Base-by-base conservation (phyloP, 2,888 invertebrate genomes). In the Chaetoderma sp. region DNA sequence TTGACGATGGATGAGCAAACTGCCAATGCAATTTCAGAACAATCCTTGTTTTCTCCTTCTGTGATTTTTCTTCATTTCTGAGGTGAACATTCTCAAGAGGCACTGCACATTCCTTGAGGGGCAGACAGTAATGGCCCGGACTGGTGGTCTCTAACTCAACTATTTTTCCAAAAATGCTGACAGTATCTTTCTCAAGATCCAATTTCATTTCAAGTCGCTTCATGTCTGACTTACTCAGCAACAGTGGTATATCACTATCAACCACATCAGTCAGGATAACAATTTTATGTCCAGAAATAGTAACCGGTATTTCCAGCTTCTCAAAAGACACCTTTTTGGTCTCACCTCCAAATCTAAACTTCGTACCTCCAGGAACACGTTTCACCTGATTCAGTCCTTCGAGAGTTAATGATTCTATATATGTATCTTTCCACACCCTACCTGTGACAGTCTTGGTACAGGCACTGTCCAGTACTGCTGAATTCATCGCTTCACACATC, bases 101-200 rank as follows among this genome's bases (percentile, higher is more conserved):
- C 39, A 36, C n/a, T 21, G 10, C 8, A 23, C 8, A 8, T 8
- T 58, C 57, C 54, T 68, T 58, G 32, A 70, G 56, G 1, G 61
- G 68, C 13, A 69, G 52, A 55, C 64, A 71, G 30, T 71, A 71
- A 56, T 71, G 71, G 25, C 67, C 66, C 25, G 65, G 68, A 3
- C 50, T 57, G 4, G 68, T 70, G 27, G 60, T 58, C 23, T 68
- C 36, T 21, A 70, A 36, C 10, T 60, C 56, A 57, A 72, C 64
- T 28, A 63, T 62, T 21, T 61, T 57, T 21, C 63, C 65, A 45
- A 72, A 64, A 25, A 72, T 68, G 21, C 49, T 55, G 2, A 64
- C 72, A 49, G 60, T 63, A 50, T 72, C 70, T 67, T 68, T 67
- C 32, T 62, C 67, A 13, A 68, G 39, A 50, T 72, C 72, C 27